phyloP scores from a whole-genome alignment of 2,888 invertebrate species.

The Lymantria monacha region DNA sequence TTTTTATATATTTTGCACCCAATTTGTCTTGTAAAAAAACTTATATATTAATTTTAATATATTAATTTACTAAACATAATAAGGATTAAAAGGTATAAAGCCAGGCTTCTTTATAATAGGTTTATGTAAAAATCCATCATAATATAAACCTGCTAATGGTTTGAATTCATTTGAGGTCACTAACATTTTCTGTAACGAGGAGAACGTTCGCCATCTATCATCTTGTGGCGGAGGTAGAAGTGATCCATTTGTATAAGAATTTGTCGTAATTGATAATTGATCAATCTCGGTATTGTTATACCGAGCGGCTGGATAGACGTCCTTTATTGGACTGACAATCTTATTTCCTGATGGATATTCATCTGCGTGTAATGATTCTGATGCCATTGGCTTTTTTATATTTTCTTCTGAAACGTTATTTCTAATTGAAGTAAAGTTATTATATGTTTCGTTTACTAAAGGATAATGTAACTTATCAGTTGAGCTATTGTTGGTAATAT shows the following conservation, averaged over 20 bases:
- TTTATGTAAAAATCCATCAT: slow-evolving; percentile 68
- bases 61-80: slow-evolving; percentile 12
- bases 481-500: slow-evolving; percentile 10
- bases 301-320: slow-evolving; percentile 47
- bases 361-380: slow-evolving; percentile 13
- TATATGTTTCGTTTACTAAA: slow-evolving; percentile 33
- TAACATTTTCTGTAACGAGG: slow-evolving; percentile 39
- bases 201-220: slow-evolving; percentile 62
- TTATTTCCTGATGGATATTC: slow-evolving; percentile 18
- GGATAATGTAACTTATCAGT: slow-evolving; percentile 28
- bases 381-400: slow-evolving; percentile 7
- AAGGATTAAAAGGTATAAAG: slow-evolving; percentile 48
- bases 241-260: slow-evolving; percentile 53
- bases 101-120: slow-evolving; percentile 51
- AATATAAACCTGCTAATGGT: slow-evolving; percentile 72
- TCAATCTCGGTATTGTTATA: slow-evolving; percentile 55
- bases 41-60: too few relatives aligned
- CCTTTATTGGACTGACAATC: slow-evolving; percentile 32
- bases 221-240: slow-evolving; percentile 44
- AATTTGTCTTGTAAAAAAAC: too few relatives aligned
- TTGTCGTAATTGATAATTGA: slow-evolving; percentile 64
- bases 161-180: slow-evolving; percentile 51
- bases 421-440: slow-evolving; percentile 39
- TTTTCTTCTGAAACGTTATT: slow-evolving; percentile 19
- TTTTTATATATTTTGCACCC: too few relatives aligned